Base-by-base conservation (phyloP, 2,113 vertebrate genomes). In the Vulpes vulpes region DNA sequence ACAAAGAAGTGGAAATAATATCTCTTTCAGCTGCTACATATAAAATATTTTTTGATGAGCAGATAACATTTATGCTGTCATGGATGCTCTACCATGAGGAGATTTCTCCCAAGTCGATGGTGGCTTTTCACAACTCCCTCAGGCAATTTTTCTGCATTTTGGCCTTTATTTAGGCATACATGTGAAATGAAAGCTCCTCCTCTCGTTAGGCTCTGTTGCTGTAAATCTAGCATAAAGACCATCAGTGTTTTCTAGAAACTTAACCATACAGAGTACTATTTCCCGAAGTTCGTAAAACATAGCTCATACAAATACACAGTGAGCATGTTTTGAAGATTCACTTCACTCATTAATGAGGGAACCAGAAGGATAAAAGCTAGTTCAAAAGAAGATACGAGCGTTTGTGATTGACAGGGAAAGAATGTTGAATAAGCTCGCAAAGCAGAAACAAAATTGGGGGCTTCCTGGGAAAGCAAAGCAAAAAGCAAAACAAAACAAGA, bases 1-100 rank as follows among this genome's bases (percentile, higher is more conserved):
- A 86, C 59, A 20, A 62, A 62, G 65, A 86, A 65, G 79, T 0
- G 92, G 94, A 67, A 98, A 98, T 60, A 94, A 95, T 92, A 90
- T 97, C 98, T 97, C 94, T 55, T 90, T 97, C 98, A 98, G 95
- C 97, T 94, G 97, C 94, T 97, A 17, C 92, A 91, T 97, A 94
- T 35, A 90, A 95, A 88, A 38, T 91, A n/a, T 78, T 76, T 78
- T 67, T 79, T 80, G 67, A 73, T 0, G 0, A 1, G 90, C 4
- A 1, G 43, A 74, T 93, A 86, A 89, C 11, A 1, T 32, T 67
- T 7, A 25, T 8, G 25, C 73, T 10, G 7, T 12, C 51, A 53
- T 3, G 55, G 76, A 14, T 3, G 16, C 23, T 91, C 1, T 19
- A 0, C 51, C n/a, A 0, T 2, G 32, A 80, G 71, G n/a, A n/a